Evolutionary conservation across 2,888 invertebrate species (phyloP).

Genomic region (Ophioninae sp.): DNA sequence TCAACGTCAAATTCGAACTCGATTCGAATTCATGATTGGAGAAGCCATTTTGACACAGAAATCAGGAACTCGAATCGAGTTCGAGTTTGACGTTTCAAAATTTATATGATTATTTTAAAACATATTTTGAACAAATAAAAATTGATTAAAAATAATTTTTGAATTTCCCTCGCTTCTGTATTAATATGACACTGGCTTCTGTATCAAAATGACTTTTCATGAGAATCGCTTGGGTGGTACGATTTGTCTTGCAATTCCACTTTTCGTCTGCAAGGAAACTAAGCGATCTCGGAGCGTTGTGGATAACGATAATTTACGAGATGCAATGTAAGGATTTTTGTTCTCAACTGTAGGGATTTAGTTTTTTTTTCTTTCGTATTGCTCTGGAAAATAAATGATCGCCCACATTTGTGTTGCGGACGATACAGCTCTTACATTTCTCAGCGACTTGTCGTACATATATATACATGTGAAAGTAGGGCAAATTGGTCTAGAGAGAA

Average conservation of each 20-base stretch:
- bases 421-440: neutral
- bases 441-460: neutral
- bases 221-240: neutral
- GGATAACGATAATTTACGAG: conserved; percentile 14
- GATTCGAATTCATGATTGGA: too few relatives aligned
- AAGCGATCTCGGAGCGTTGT: neutral
- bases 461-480: conserved; percentile 4
- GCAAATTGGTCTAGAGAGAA: conserved; percentile 12
- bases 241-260: neutral
- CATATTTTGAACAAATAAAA: too few relatives aligned
- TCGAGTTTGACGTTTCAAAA: too few relatives aligned
- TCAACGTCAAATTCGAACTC: too few relatives aligned
- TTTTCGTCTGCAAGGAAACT: neutral
- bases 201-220: neutral
- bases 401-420: conserved; percentile 29
- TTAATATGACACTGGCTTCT: too few relatives aligned
- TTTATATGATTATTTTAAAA: too few relatives aligned
- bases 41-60: too few relatives aligned
- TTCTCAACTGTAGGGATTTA: neutral
- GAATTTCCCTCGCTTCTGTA: neutral
- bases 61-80: too few relatives aligned
- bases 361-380: neutral
- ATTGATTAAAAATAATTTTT: neutral
- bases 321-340: neutral
- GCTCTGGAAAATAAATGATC: conserved; percentile 17